These are phyloP conservation scores for Pomatorhinus ruficollis DNA, from an alignment of 2,113 vertebrate genomes.

Conservation along the genomic window DNA sequence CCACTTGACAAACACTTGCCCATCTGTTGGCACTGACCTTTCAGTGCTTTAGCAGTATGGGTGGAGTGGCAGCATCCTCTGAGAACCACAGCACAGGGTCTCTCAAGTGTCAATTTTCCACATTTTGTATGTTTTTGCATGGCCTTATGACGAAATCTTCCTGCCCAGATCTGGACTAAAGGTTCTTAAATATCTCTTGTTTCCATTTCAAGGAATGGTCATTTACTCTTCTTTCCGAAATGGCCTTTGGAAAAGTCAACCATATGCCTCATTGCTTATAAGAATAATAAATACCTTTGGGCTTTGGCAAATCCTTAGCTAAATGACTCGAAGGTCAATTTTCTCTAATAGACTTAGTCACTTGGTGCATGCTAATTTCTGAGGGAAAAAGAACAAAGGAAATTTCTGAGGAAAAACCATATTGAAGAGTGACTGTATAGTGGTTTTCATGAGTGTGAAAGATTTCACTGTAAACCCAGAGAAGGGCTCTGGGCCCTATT, in stretches of 20 bases:
- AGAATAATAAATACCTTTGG: conserved; percentile 48
- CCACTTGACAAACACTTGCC: not conserved
- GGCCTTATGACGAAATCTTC: not conserved
- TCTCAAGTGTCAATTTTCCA: not conserved
- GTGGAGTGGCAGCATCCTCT: not conserved
- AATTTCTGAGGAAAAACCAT: not conserved
- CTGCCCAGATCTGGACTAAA: not conserved
- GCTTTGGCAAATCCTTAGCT: conserved; percentile 39
- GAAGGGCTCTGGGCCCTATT: not conserved
- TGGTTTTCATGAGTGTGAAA: not conserved
- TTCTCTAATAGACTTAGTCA: conserved; percentile 15
- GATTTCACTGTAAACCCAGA: fast-evolving
- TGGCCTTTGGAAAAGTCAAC: conserved; percentile 52
- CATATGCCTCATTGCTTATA: conserved; percentile 42
- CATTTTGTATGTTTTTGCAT: not conserved
- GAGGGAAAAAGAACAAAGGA: not conserved
- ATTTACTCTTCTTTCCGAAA: conserved; percentile 29
- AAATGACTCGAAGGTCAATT: conserved; percentile 35
- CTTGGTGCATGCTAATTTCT: conserved; percentile 25
- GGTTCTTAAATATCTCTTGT: conserved; percentile 5
- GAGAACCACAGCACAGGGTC: not conserved
- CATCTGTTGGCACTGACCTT: not conserved
- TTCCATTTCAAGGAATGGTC: conserved; percentile 8
- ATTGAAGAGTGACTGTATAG: not conserved
- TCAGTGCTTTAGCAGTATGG: not conserved